A percentile compares a stretch with the other conserved stretches of the same genome.
These are phyloP conservation scores for Hoplias malabaricus DNA, from an alignment of 2,113 vertebrate genomes.

Conservation along the genomic window DNA sequence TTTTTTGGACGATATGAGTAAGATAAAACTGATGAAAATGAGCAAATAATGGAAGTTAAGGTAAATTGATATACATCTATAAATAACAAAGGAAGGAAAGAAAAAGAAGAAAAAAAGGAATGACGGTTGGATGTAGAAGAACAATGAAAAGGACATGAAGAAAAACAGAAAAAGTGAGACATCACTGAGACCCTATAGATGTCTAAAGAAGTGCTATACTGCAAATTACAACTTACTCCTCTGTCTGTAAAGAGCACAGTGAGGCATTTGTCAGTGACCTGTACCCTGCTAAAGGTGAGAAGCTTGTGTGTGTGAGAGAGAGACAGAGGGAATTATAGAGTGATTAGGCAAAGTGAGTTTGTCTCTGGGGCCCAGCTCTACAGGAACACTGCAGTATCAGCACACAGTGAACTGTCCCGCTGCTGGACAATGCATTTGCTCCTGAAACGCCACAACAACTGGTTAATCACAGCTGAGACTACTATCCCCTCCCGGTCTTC, in stretches of 20 bases:
- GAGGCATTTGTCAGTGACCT: not conserved
- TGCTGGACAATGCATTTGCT: not conserved
- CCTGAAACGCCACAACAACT: not conserved
- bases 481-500: not conserved
- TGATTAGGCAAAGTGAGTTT: not conserved
- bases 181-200: not conserved
- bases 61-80: too few species aligned
- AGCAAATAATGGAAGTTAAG: not conserved
- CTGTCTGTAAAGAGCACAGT: not conserved
- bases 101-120: not conserved
- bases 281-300: not conserved
- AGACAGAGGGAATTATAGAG: constrained; percentile 5
- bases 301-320: not conserved
- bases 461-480: not conserved
- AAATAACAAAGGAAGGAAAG: not conserved
- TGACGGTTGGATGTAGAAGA: not conserved
- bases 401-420: not conserved
- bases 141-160: not conserved
- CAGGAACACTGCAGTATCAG: not conserved
- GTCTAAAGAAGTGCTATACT: not conserved
- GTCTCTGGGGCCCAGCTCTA: not conserved
- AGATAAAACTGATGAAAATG: too few species aligned
- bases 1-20: too few species aligned
- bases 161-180: not conserved
- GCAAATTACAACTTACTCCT: not conserved